Evolutionary conservation across 2,113 vertebrate genomes (phyloP).

Genomic region (Calidris pygmaea): DNA sequence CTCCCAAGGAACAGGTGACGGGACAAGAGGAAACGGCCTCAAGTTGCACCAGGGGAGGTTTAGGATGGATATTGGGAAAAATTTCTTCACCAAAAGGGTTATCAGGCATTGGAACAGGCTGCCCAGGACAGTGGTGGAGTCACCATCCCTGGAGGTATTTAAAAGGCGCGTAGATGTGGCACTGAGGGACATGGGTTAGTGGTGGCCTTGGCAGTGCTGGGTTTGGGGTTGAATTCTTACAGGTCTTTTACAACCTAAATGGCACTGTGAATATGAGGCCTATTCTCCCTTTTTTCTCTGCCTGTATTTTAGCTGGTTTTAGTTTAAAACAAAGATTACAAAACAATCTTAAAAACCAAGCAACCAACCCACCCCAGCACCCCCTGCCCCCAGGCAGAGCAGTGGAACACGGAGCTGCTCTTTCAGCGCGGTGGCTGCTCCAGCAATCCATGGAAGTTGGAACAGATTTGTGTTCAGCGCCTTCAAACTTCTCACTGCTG

Average conservation of each 20-base stretch:
- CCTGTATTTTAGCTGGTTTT: not conserved
- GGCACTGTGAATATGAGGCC: not conserved
- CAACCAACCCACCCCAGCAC: no score
- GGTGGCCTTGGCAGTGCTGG: not conserved
- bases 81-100: accelerated
- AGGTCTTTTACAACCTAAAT: not conserved
- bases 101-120: not conserved
- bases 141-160: not conserved
- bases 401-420: not conserved
- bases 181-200: accelerated
- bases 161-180: not conserved
- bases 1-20: accelerated
- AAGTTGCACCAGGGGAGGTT: not conserved
- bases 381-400: no score
- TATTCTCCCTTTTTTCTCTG: not conserved
- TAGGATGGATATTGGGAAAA: not conserved
- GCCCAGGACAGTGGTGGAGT: not conserved
- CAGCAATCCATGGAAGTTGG: not conserved
- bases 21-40: not conserved
- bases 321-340: no score
- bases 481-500: not conserved
- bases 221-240: not conserved
- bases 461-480: not conserved
- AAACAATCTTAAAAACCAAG: not conserved
- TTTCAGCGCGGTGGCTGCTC: not conserved